Percentiles rank a stretch among this genome's conserved stretches.
Evolutionary conservation across 2,888 invertebrate genomes (phyloP).

Genomic region (Drosophila rubida): DNA sequence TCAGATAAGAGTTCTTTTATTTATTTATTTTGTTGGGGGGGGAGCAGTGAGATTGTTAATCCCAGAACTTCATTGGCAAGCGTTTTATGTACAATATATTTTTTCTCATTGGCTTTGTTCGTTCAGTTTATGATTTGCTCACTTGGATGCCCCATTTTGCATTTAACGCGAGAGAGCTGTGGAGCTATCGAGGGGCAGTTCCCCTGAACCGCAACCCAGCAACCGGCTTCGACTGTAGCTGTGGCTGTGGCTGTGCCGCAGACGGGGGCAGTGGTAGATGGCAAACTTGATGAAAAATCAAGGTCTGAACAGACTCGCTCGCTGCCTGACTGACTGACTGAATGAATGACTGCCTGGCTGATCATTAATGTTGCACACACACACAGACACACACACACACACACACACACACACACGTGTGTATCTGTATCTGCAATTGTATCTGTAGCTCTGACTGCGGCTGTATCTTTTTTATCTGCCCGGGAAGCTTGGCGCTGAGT

Average conservation of each 20-base stretch:
- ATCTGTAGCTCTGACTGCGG: constrained; percentile 4
- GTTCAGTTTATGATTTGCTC: constrained; percentile 34
- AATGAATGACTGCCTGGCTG: constrained; percentile 42
- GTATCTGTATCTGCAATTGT: constrained; percentile 9
- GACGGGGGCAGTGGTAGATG: not conserved
- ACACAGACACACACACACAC: constrained; percentile 26
- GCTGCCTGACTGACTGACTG: constrained; percentile 6
- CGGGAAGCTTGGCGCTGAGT: constrained; percentile 45
- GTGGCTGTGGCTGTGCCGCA: too few relatives aligned
- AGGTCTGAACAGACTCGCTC: constrained; percentile 52
- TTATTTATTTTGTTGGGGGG: not conserved
- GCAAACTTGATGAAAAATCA: constrained; percentile 42
- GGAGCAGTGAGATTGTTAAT: not conserved
- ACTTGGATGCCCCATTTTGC: constrained; percentile 37
- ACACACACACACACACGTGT: constrained; percentile 26
- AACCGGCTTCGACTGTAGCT: not conserved
- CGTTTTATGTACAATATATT: not conserved
- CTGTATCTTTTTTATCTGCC: constrained; percentile 27
- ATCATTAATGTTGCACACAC: constrained; percentile 67
- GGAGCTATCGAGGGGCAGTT: constrained; percentile 5
- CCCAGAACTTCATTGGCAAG: constrained; percentile 7
- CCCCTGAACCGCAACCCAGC: constrained; percentile 14
- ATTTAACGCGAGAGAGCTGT: constrained; percentile 26
- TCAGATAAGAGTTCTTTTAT: constrained; percentile 6
- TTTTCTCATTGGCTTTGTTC: constrained; percentile 23